phyloP scores from a whole-genome alignment of 1,140 invertebrate species.

The Zaprionus nigranus region DNA sequence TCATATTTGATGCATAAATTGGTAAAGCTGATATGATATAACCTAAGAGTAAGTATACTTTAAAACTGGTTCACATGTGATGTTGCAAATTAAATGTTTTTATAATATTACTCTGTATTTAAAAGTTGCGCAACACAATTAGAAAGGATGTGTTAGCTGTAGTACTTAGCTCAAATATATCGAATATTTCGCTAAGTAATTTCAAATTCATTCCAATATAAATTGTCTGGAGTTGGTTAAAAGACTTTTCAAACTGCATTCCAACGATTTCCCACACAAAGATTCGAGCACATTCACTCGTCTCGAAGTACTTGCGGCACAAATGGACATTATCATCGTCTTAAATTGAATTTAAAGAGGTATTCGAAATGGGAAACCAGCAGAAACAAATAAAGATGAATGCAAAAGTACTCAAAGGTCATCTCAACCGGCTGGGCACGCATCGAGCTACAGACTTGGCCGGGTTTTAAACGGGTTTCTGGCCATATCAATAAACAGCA shows the following conservation, averaged over 20 bases:
- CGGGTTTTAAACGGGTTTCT: conserved; percentile 64
- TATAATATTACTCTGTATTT: not conserved
- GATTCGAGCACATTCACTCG: conserved; percentile 14
- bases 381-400: conserved; percentile 34
- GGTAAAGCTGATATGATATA: too few relatives aligned
- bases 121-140: not conserved
- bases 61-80: too few relatives aligned
- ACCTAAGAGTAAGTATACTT: too few relatives aligned
- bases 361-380: conserved; percentile 21
- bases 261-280: conserved; percentile 32
- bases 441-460: conserved; percentile 44
- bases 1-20: too few relatives aligned
- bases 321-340: conserved; percentile 35
- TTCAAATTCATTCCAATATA: not conserved
- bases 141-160: not conserved
- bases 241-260: not conserved
- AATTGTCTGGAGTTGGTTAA: not conserved
- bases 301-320: conserved; percentile 18
- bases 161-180: not conserved
- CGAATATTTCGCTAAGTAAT: not conserved
- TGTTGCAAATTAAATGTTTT: too few relatives aligned
- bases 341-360: conserved; percentile 47
- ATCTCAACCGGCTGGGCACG: conserved; percentile 69
- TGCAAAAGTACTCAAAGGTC: conserved; percentile 73
- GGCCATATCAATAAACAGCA: conserved; percentile 37